phyloP scores from a whole-genome alignment of 2,113 vertebrate genomes.

The Larimichthys polyactis region DNA sequence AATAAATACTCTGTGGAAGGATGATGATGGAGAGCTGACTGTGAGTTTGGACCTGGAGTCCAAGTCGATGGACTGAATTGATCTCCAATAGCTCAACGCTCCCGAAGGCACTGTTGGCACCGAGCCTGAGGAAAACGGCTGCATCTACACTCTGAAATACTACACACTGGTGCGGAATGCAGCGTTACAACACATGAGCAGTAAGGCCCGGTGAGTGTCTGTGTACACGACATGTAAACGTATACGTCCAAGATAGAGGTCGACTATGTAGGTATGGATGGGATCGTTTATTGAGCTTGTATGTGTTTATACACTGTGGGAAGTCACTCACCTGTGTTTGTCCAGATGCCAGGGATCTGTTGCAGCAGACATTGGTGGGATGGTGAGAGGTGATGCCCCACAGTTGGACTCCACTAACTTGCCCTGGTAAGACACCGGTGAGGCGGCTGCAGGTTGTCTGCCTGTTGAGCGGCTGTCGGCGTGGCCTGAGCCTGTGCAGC shows the following conservation, averaged over 20 bases:
- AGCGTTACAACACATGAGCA: slow-evolving; percentile 14
- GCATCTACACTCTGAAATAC: slow-evolving; percentile 11
- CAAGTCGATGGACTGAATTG: slow-evolving; percentile 46
- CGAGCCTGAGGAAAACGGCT: slow-evolving; percentile 28
- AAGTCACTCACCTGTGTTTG: slow-evolving; percentile 72
- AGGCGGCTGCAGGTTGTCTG: slow-evolving; percentile 72
- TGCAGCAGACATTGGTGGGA: slow-evolving; percentile 97
- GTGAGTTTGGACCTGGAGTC: slow-evolving; percentile 32
- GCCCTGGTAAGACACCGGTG: slow-evolving; percentile 90
- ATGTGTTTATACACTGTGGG: neutral
- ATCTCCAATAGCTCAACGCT: slow-evolving; percentile 40
- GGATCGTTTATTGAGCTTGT: neutral
- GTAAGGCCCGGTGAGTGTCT: neutral
- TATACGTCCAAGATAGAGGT: neutral
- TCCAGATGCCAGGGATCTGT: slow-evolving; percentile 97
- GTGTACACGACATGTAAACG: neutral
- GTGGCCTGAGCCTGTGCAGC: slow-evolving; percentile 28
- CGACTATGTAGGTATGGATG: neutral
- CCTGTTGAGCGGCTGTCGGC: slow-evolving; percentile 34
- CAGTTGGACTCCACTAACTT: slow-evolving; percentile 98
- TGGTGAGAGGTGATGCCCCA: slow-evolving; percentile 94
- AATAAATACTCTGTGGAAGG: slow-evolving; percentile 26
- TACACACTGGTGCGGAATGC: slow-evolving; percentile 7
- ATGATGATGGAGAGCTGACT: slow-evolving; percentile 34
- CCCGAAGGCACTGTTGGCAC: slow-evolving; percentile 59